A percentile compares a stretch with the other conserved stretches of the same genome.
These are phyloP conservation scores for Acleris holmiana DNA, from an alignment of 2,888 invertebrate species.

Conservation along the genomic window DNA sequence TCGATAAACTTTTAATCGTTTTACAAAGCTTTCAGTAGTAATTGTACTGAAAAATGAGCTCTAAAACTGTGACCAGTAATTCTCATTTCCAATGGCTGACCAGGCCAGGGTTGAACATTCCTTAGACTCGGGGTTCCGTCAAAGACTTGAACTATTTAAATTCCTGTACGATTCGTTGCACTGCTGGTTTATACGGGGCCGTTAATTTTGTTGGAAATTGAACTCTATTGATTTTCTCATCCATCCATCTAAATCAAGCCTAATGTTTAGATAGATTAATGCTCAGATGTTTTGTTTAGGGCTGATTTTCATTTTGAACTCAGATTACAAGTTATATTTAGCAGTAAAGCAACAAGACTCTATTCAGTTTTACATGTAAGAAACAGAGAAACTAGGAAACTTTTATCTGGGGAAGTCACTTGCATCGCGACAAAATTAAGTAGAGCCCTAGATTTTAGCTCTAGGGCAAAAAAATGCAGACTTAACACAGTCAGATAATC, in stretches of 20 bases:
- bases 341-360: too few relatives aligned
- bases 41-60: constrained; percentile 4
- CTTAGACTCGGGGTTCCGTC: constrained; percentile 39
- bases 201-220: constrained; percentile 82
- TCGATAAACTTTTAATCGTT: constrained; percentile 36
- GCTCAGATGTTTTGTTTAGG: too few relatives aligned
- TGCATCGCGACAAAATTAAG: too few relatives aligned
- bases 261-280: constrained; percentile 40
- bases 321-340: too few relatives aligned
- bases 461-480: too few relatives aligned
- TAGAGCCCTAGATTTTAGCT: too few relatives aligned
- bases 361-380: too few relatives aligned
- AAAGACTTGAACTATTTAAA: constrained; percentile 82
- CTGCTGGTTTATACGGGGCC: constrained; percentile 81
- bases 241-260: too few relatives aligned
- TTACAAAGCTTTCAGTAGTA: constrained; percentile 21
- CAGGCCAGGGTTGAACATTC: constrained; percentile 38
- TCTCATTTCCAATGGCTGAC: constrained; percentile 23
- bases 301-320: too few relatives aligned
- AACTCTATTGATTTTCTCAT: constrained; percentile 65
- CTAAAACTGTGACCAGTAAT: constrained; percentile 13
- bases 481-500: too few relatives aligned
- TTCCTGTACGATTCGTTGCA: constrained; percentile 84
- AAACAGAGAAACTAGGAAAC: too few relatives aligned
- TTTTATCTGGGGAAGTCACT: too few relatives aligned